phyloP scores from a whole-genome alignment of 1,140 invertebrate species.

The Amyelois transitella region DNA sequence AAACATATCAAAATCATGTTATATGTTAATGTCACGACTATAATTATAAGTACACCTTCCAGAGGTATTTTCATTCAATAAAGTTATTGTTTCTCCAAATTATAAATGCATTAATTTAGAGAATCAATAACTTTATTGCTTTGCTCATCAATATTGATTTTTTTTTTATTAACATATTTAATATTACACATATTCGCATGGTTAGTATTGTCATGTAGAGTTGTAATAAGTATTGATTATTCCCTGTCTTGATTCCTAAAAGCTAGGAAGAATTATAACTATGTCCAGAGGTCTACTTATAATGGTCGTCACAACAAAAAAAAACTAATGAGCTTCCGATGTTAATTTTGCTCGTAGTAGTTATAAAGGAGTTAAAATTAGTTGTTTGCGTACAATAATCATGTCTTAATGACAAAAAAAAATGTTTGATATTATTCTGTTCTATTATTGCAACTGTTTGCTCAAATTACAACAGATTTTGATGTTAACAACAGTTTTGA shows the following conservation, averaged over 20 bases:
- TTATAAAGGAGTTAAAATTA: conserved; percentile 22
- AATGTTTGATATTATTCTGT: conserved; percentile 28
- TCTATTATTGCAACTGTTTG: conserved; percentile 58
- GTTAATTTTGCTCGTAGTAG: conserved; percentile 45
- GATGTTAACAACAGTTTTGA: background rate
- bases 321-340: conserved; percentile 36
- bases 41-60: background rate
- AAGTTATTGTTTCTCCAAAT: background rate
- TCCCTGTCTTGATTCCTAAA: too few species aligned
- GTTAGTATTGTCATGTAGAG: too few species aligned
- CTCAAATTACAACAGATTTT: conserved; percentile 31
- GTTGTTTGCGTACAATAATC: conserved; percentile 36
- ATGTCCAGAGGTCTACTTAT: conserved; percentile 20
- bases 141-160: too few species aligned
- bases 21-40: conserved; percentile 19
- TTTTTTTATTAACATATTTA: too few species aligned
- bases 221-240: too few species aligned
- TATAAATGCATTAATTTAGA: too few species aligned
- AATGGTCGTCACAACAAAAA: conserved; percentile 11
- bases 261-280: too few species aligned
- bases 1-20: conserved; percentile 63
- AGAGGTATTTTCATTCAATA: conserved; percentile 6
- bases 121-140: too few species aligned
- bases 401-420: conserved; percentile 57
- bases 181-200: too few species aligned